Evolutionary conservation across 2,113 vertebrate species (phyloP).

Genomic region (Daboia siamensis): DNA sequence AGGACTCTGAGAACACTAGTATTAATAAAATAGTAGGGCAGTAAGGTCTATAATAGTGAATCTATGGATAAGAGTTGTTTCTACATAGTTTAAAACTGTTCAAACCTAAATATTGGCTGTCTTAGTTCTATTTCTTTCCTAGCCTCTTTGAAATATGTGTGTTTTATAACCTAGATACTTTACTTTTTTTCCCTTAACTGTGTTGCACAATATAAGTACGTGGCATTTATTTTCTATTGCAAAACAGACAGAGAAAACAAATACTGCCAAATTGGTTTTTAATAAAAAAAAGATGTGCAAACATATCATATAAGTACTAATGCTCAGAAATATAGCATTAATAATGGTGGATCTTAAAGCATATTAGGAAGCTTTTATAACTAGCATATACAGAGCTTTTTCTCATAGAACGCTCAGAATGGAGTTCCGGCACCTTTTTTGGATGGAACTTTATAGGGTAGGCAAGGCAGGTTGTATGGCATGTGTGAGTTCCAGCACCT

Average conservation of each 20-base stretch:
- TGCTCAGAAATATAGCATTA: not conserved
- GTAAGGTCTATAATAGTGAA: not conserved
- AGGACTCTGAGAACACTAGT: not conserved
- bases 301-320: not conserved
- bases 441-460: no score
- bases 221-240: not conserved
- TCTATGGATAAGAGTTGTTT: not conserved
- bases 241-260: not conserved
- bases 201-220: not conserved
- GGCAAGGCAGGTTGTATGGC: no score
- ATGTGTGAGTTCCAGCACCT: no score
- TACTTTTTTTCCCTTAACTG: not conserved
- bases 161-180: not conserved
- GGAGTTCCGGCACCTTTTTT: no score
- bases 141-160: not conserved
- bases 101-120: not conserved
- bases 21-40: not conserved
- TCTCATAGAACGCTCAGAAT: no score
- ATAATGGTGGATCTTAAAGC: not conserved
- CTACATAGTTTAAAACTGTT: not conserved
- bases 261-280: not conserved
- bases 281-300: not conserved
- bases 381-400: not conserved
- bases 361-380: not conserved
- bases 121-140: not conserved